Evolutionary conservation across 2,113 vertebrate genomes (phyloP), one percentile per base, ranked within the genome.

Genomic region (Nibea coibor): DNA sequence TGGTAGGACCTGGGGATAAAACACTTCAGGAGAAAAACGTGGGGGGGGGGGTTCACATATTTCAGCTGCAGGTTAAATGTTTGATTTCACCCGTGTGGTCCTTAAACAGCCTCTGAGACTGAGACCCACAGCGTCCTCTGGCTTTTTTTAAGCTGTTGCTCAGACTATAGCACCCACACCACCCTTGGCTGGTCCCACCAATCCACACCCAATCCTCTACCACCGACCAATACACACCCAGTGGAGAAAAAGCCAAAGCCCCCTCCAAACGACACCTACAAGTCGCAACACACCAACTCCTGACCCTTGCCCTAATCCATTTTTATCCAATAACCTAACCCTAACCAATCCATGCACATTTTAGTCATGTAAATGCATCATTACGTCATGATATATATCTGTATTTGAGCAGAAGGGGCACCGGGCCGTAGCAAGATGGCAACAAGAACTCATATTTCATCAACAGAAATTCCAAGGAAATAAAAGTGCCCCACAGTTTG

Each of bases 31-130:
- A 22, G 48, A 62, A 17, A 8, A 10, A 31, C 31, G 35, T 35
- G 26, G 5, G 26, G 24, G 26, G 31, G 31, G 31, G 31, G 3
- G 22, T 56, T 74, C 26, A 47, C 53, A 31, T 48, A 14, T 50
- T 31, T 64, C 63, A 80, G 78, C 84, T 67, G 87, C 70, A 51
- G 69, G 67, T 67, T 54, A 67, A 75, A 78, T 58, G 80, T 86
- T 78, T 50, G 51, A 83, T 72, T 76, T 68, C 68, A 80, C 50
- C 42, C 64, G 68, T 20, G 48, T 19, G 68, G 12, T 16, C 7
- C 62, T 53, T 20, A 43, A 66, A 84, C 62, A 61, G 31, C 8
- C 66, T 71, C 47, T 20, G 64, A 77, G 67, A 62, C 78, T 1
- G 59, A 78, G 59, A 35, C 45, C 53, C 12, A 61, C 45, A 22